Percentiles rank a stretch among this genome's conserved stretches.
Evolutionary conservation across 1,140 invertebrate genomes (phyloP).

Genomic region (Mizuhopecten yessoensis): DNA sequence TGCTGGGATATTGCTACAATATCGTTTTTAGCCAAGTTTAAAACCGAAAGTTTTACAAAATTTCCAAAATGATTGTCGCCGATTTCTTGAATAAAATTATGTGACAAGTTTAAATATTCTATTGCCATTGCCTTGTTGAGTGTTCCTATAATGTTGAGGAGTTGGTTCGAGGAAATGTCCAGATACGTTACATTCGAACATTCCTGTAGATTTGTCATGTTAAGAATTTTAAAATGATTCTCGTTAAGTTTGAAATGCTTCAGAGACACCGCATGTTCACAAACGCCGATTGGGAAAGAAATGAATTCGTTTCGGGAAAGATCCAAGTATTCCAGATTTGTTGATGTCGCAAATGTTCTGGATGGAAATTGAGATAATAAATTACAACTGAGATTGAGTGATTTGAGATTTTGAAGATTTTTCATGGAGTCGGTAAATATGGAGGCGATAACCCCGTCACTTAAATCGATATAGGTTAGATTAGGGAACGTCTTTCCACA

Average conservation of each 20-base stretch:
- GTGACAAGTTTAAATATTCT: not conserved
- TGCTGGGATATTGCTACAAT: conserved; percentile 4
- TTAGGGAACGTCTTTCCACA: conserved; percentile 41
- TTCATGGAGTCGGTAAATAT: conserved; percentile 47
- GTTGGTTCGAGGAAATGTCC: not conserved
- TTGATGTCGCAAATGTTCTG: conserved; percentile 19
- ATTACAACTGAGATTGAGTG: conserved; percentile 50
- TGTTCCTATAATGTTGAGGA: not conserved
- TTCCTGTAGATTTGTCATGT: not conserved
- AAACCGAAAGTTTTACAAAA: conserved; percentile 9
- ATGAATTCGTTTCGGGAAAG: conserved; percentile 48
- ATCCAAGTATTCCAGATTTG: conserved; percentile 47
- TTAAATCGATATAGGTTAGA: conserved; percentile 53
- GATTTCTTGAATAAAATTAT: not conserved
- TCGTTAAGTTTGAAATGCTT: not conserved
- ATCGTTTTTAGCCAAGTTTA: conserved; percentile 55
- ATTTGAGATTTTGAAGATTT: conserved; percentile 47
- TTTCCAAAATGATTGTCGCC: not conserved
- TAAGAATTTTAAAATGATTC: not conserved
- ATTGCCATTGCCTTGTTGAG: not conserved
- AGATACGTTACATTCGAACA: not conserved
- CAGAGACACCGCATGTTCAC: not conserved
- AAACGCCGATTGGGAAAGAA: not conserved
- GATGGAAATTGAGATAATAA: conserved; percentile 41
- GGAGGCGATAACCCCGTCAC: conserved; percentile 47